These are phyloP conservation scores for Porites lobata DNA, from an alignment of 92 coral and sea anemone species.

Conservation along the genomic window DNA sequence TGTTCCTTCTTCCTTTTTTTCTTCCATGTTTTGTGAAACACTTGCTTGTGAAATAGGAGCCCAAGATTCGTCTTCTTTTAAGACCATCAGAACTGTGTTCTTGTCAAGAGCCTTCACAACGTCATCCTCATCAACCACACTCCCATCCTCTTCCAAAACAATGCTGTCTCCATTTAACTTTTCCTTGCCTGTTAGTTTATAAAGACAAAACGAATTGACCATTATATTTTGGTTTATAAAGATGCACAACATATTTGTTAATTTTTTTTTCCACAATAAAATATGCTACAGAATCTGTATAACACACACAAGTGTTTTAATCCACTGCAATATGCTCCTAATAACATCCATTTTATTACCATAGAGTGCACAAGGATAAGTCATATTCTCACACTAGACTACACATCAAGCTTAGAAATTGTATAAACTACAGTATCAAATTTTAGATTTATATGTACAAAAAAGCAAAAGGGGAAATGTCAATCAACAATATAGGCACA, in stretches of 20 bases:
- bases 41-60: constrained; percentile 26
- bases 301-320: constrained; percentile 8
- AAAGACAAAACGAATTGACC: background rate
- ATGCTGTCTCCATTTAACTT: background rate
- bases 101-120: constrained; percentile 37
- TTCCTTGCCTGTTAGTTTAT: background rate
- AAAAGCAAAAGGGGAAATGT: no score
- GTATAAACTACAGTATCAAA: background rate
- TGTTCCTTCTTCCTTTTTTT: constrained; percentile 20
- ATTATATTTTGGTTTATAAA: background rate
- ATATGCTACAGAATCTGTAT: background rate
- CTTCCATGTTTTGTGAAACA: constrained; percentile 19
- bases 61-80: constrained; percentile 25
- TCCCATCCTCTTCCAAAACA: constrained; percentile 26
- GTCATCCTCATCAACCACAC: background rate
- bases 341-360: constrained; percentile 30
- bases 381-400: constrained; percentile 15
- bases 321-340: constrained; percentile 34
- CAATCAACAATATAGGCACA: no score
- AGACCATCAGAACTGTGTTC: constrained; percentile 23
- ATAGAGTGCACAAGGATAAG: constrained; percentile 21
- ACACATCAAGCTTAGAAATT: constrained; percentile 4
- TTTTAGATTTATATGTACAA: no score
- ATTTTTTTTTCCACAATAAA: constrained; percentile 4
- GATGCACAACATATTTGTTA: background rate